phyloP scores from a whole-genome alignment of 92 coral and sea anemone genomes.

The Palythoa grandiflora region DNA sequence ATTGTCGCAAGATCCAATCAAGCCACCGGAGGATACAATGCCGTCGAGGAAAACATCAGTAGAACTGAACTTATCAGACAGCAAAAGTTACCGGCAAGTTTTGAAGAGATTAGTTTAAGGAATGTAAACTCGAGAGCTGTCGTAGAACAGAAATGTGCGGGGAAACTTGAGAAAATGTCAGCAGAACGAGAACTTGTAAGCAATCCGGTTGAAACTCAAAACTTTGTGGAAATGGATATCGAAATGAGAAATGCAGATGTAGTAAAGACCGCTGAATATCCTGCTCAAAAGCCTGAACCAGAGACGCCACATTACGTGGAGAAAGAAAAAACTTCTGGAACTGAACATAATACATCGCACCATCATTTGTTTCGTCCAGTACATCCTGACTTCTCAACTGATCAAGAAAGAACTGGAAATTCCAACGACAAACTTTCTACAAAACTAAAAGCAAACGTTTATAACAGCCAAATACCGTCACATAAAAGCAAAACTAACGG shows the following conservation, averaged over 20 bases:
- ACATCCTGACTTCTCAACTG: neutral
- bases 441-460: neutral
- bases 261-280: neutral
- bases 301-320: conserved; percentile 5
- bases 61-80: neutral
- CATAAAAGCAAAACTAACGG: neutral
- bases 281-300: neutral
- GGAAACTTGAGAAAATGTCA: neutral
- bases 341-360: too few relatives aligned
- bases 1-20: conserved; percentile 19
- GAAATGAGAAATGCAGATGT: neutral
- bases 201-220: neutral
- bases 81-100: neutral
- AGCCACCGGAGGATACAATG: neutral
- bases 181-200: neutral
- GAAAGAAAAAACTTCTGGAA: conserved; percentile 6
- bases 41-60: neutral
- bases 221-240: neutral
- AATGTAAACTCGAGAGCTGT: neutral
- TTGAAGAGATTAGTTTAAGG: neutral
- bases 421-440: neutral
- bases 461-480: neutral
- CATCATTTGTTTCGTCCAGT: neutral
- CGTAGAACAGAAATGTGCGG: neutral
- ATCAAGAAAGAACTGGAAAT: neutral